phyloP scores from a whole-genome alignment of 2,888 invertebrate genomes.

The Lapara coniferarum region DNA sequence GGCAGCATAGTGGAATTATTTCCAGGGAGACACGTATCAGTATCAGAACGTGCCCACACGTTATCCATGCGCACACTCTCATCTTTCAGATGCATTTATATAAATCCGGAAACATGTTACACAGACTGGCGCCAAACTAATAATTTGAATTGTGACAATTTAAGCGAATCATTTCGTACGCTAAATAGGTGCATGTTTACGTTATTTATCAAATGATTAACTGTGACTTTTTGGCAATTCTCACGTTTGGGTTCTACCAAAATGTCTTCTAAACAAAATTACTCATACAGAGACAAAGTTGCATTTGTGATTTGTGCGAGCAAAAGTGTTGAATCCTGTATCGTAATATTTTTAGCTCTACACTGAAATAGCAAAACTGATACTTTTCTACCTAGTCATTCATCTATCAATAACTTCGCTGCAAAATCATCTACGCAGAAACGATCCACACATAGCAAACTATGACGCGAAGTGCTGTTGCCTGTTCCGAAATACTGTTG shows the following conservation, averaged over 20 bases:
- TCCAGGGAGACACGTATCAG: slow-evolving; percentile 31
- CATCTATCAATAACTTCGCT: not conserved
- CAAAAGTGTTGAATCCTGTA: not conserved
- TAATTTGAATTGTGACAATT: not conserved
- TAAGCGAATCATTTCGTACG: not conserved
- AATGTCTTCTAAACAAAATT: slow-evolving; percentile 12
- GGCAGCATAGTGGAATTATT: slow-evolving; percentile 45
- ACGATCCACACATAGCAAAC: too few relatives aligned
- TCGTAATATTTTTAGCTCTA: not conserved
- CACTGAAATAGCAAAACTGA: not conserved
- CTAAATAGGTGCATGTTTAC: not conserved
- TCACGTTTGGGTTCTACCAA: not conserved
- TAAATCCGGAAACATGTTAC: slow-evolving; percentile 35
- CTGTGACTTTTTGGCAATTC: slow-evolving; percentile 12
- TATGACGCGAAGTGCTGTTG: too few relatives aligned
- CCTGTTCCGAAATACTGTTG: not conserved
- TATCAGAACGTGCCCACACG: slow-evolving; percentile 26
- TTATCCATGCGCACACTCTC: slow-evolving; percentile 33
- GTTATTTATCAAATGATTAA: not conserved
- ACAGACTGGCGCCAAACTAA: slow-evolving; percentile 13
- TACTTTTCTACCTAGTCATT: not conserved
- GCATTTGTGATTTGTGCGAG: not conserved
- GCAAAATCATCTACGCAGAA: not conserved
- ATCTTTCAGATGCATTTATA: slow-evolving; percentile 33
- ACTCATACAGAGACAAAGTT: too few relatives aligned